Evolutionary conservation across 2,797 vertebrate species (phyloP).

Genomic region (Eulemur coronatus): DNA sequence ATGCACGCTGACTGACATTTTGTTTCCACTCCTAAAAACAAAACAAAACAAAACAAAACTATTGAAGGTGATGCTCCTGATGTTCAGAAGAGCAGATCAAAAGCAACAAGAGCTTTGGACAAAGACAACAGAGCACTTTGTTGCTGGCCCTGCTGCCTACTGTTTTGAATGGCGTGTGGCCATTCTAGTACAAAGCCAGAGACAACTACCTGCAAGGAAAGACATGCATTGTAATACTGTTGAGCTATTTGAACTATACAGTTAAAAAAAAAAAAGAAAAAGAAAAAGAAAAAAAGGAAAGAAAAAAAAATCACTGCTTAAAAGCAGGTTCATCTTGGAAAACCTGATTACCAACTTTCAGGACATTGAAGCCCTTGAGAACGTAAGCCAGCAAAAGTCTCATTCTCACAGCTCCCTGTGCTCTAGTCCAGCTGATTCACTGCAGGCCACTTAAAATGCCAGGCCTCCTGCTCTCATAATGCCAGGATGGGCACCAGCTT

Average conservation of each 20-base stretch:
- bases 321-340: slow-evolving; percentile 84
- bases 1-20: slow-evolving; percentile 99
- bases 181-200: neutral
- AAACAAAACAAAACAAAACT: slow-evolving; percentile 51
- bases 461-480: slow-evolving; percentile 81
- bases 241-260: slow-evolving; percentile 72
- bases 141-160: neutral
- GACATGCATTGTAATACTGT: neutral
- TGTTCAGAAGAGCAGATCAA: neutral
- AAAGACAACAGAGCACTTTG: neutral
- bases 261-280: neutral
- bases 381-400: slow-evolving; percentile 60
- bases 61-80: slow-evolving; percentile 42
- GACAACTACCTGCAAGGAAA: slow-evolving; percentile 48
- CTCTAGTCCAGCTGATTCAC: slow-evolving; percentile 81
- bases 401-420: slow-evolving; percentile 79
- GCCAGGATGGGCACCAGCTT: slow-evolving; percentile 78
- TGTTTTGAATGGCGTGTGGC: neutral
- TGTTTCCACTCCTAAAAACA: slow-evolving; percentile 92
- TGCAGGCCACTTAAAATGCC: slow-evolving; percentile 76
- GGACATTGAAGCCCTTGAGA: slow-evolving; percentile 67
- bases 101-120: neutral
- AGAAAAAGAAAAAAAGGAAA: neutral
- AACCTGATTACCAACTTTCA: slow-evolving; percentile 84
- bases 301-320: slow-evolving; percentile 69